Percentiles rank a stretch among this genome's conserved stretches.
These are phyloP conservation scores for Saccostrea echinata DNA, from an alignment of 1,140 invertebrate genomes.

Conservation along the genomic window DNA sequence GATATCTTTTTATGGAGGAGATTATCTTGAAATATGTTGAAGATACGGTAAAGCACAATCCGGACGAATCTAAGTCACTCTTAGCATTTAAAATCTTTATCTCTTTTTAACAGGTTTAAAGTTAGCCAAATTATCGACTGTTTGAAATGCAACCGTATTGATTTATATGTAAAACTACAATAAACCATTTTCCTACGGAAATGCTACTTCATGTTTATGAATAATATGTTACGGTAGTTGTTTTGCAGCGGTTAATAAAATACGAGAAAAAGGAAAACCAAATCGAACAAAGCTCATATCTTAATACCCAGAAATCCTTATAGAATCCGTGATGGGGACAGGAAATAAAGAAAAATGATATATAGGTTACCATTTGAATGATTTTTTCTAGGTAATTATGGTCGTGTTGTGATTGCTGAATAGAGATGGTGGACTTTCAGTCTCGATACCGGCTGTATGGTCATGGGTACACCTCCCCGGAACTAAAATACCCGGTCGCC, in stretches of 20 bases:
- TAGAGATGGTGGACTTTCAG: constrained; percentile 72
- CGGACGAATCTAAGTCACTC: not conserved
- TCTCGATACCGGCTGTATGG: constrained; percentile 70
- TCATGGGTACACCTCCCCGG: constrained; percentile 64
- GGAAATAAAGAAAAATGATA: too few relatives aligned
- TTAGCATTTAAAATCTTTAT: not conserved
- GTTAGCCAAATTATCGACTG: not conserved
- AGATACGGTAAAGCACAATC: not conserved
- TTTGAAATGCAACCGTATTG: not conserved
- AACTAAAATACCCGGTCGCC: constrained; percentile 52
- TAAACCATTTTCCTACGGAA: not conserved
- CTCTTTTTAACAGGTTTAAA: not conserved
- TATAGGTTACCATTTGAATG: not conserved
- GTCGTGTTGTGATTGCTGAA: not conserved
- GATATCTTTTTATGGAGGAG: not conserved
- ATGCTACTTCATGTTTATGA: not conserved
- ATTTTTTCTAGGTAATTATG: not conserved
- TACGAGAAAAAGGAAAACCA: too few relatives aligned
- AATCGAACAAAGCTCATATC: too few relatives aligned
- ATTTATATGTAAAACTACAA: not conserved
- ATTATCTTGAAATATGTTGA: not conserved
- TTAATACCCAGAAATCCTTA: too few relatives aligned
- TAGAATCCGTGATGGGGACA: too few relatives aligned
- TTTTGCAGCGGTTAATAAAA: not conserved
- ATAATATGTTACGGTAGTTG: not conserved